Evolutionary conservation across 2,797 vertebrate genomes (phyloP).

Genomic region (Coilia nasus): DNA sequence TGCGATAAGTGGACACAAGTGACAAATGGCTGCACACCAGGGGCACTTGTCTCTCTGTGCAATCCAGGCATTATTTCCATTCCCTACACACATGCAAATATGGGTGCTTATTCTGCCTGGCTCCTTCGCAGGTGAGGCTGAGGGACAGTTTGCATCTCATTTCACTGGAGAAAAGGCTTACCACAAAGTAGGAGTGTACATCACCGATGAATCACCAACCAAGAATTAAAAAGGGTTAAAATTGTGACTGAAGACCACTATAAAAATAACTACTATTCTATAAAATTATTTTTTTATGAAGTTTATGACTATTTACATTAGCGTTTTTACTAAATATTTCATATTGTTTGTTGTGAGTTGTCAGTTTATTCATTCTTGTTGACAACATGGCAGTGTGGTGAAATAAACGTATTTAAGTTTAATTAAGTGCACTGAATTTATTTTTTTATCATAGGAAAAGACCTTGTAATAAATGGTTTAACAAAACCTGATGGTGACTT

Average conservation of each 20-base stretch:
- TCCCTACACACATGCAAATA: slow-evolving; percentile 72
- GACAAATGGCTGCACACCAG: not conserved
- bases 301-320: no score
- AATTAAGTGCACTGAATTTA: no score
- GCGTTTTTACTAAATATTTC: no score
- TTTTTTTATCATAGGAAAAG: not conserved
- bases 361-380: no score
- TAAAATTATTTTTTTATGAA: no score
- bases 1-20: not conserved
- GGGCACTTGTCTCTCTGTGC: slow-evolving; percentile 64
- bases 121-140: slow-evolving; percentile 38
- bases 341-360: no score
- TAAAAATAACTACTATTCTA: no score
- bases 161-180: slow-evolving; percentile 21
- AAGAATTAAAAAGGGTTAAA: no score
- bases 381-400: not conserved
- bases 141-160: slow-evolving; percentile 22
- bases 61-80: slow-evolving; percentile 72
- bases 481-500: no score
- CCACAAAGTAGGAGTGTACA: not conserved
- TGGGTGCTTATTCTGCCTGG: slow-evolving; percentile 49
- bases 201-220: not conserved
- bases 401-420: not conserved
- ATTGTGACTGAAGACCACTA: no score
- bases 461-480: not conserved